Conservation (phyloP, 2,797 vertebrate species). For the Erethizon dorsatum region DNA sequence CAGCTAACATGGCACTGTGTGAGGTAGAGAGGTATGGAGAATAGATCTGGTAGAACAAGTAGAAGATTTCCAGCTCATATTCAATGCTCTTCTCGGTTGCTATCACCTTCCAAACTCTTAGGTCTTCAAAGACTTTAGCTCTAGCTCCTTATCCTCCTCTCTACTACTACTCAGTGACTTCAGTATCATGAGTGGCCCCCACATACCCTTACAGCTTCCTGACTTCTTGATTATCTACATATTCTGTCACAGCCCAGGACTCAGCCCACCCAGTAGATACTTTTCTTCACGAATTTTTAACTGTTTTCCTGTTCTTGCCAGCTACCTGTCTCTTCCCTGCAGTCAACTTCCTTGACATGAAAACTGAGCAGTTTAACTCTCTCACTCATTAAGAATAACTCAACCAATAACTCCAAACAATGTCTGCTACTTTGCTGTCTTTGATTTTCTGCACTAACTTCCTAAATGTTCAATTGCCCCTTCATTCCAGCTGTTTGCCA, state of each 20-base stretch:
- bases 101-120: neutral
- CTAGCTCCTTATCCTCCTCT: neutral
- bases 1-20: neutral
- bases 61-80: neutral
- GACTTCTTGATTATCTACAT: neutral
- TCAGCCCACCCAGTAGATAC: neutral
- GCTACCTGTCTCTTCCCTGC: neutral
- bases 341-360: neutral
- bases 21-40: neutral
- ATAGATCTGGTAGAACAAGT: neutral
- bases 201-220: neutral
- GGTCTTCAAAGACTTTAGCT: neutral
- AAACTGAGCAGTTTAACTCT: neutral
- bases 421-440: neutral
- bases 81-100: neutral
- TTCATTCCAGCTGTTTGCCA: neutral
- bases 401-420: neutral
- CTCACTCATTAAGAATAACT: neutral
- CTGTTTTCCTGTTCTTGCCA: neutral
- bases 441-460: neutral
- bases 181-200: neutral
- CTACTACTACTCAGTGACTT: neutral
- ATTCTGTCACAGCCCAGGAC: neutral
- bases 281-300: constrained; percentile 19
- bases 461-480: neutral